Evolutionary conservation across 2,888 invertebrate genomes (phyloP), one percentile per base, ranked within the genome.

Genomic region (Vesta saturnalis): DNA sequence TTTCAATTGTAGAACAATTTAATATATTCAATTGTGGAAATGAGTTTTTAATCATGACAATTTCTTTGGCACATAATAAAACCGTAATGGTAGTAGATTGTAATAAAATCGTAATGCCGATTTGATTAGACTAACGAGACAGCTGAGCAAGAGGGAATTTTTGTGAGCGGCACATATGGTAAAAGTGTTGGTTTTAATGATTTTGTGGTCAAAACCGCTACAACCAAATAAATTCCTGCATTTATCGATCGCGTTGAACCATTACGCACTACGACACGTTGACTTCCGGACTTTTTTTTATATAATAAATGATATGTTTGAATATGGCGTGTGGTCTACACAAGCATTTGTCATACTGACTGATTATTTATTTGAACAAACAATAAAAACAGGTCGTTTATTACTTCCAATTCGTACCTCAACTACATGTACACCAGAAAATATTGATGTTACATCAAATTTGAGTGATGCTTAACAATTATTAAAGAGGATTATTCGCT

Each of bases 41-140:
- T 80, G 81, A 71, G 77, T 80, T 81, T 81, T 80, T 81, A 81
- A 81, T 81, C 80, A 79, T 78, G 78, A 79, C 77, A 74, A 77
- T 77, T 77, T 74, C 73, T 72, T 77, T 61, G 74, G 74, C 77
- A 78, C 78, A 73, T 78, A 74, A 74, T 70, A 78, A 80, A 78
- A 77, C 71, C 73, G 39, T 58, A 63, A 62, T 68, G 46, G 56
- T 64, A 58, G 73, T 67, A 74, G 6, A 2, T 47, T 71, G 73
- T 71, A 72, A 67, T 68, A 72, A 73, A 76, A 75, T 77, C 74
- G 71, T 80, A 82, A 81, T 82, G 81, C 77, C 75, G 77, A 81
- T 81, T 81, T 81, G 82, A 81, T 82, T 82, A 80, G 73, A 71
- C 74, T 73, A 78, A 78, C 77, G 75, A 78, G 78, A 77, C 78